Evolutionary conservation across 2,797 vertebrate genomes (phyloP).

Genomic region (Margarornis squamiger): DNA sequence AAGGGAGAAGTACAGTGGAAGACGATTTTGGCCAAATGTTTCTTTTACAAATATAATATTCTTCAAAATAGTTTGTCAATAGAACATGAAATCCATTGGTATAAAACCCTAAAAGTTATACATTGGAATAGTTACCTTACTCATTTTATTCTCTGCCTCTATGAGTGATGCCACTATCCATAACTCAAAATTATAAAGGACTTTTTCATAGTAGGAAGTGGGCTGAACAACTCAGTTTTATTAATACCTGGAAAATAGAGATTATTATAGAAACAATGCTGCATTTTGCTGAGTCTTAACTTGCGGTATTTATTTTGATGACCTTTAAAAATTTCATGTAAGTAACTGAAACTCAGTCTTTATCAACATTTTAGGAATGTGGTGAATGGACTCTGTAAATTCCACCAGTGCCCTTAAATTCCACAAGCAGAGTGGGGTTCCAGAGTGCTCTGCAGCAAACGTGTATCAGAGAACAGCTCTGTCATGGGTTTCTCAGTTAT

Average conservation of each 20-base stretch:
- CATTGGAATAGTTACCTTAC: background rate
- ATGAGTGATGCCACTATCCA: background rate
- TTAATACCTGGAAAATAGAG: background rate
- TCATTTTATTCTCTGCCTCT: background rate
- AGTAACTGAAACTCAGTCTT: background rate
- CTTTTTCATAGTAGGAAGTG: background rate
- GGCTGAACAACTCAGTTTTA: background rate
- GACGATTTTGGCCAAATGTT: background rate
- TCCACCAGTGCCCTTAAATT: constrained; percentile 21
- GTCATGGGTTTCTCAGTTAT: background rate
- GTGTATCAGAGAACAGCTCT: background rate
- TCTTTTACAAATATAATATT: background rate
- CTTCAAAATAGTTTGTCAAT: background rate
- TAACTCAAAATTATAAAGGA: background rate
- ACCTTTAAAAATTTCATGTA: background rate
- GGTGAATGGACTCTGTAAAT: background rate
- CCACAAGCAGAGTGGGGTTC: background rate
- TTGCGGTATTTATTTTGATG: background rate
- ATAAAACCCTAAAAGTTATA: background rate
- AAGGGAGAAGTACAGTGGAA: background rate
- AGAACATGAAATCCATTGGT: background rate
- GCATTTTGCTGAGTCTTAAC: background rate
- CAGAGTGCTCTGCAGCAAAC: background rate
- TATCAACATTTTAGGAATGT: constrained; percentile 11
- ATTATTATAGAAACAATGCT: background rate